Base-by-base conservation (phyloP, 2,797 vertebrate species). In the Oophaga sylvatica region DNA sequence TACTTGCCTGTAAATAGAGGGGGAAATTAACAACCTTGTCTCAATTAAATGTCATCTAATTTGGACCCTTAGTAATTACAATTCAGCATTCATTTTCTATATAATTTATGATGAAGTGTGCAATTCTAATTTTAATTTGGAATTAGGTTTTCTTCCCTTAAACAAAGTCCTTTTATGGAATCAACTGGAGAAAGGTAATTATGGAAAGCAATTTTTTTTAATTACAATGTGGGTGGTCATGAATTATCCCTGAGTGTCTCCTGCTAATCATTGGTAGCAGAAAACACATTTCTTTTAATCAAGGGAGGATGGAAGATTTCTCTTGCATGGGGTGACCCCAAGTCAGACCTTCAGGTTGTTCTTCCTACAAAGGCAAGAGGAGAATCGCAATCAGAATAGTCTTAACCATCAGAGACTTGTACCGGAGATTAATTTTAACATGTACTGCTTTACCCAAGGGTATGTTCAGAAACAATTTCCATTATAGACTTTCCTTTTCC, bases 211-310 rank as follows among this genome's bases (percentile, higher is more conserved):
- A 67, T 81, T 80, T 88, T 83, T 53, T 84, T 84, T 67, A 88
- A 88, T 83, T 85, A 71, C 68, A 75, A 57, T 56, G 67, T 81
- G 65, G 82, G 60, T 81, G 77, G 59, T 80, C 57, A 81, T 75
- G 67, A 76, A 88, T 88, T 80, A 80, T 63, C 26, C 53, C 59
- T 56, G 53, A 75, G 67, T 60, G 63, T 81, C 56, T 85, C 26
- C 16, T 77, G 57, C 15, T 88, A 84, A 84, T 80, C 26, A 85
- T 71, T 88, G 45, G n/a, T 48, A 62, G 65, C 59, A 78, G 80
- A 83, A 78, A 87, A 77, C 45, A 88, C 77, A 88, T 65, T 84
- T 12, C 76, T 80, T 71, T 65, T 88, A 76, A 76, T 85, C 86
- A 83, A 22, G 41, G 81, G 29, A 78, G 67, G 48, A 65, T 77